Base-by-base conservation (phyloP, 2,888 invertebrate genomes). In the Oxyteleia sp. region DNA sequence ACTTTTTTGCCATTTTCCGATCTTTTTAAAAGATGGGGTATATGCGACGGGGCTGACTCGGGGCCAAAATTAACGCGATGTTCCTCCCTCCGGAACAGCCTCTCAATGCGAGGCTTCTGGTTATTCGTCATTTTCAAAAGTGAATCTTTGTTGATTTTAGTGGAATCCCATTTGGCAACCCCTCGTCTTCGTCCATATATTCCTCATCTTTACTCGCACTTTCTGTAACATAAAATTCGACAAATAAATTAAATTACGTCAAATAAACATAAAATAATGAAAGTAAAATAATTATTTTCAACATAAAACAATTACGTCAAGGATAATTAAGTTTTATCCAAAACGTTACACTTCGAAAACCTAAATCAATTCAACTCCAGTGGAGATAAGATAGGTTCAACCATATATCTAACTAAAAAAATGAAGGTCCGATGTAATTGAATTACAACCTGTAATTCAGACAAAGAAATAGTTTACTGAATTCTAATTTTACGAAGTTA, bases 1-100 rank as follows among this genome's bases (percentile, higher is more conserved):
- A 96, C 96, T 94, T 96, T 96, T 93, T 96, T 96, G 94, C 96
- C 96, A 89, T 94, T 92, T 85, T 94, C 94, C 87, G 96, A 95
- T 93, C 95, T 96, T 93, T 96, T 96, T 88, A 95, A 94, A 43
- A 94, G 93, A 89, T 92, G 93, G 91, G 95, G 72, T 76, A 11
- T 75, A 72, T 59, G 85, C 43, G 92, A 92, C 59, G 93, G 93
- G 88, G 95, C 95, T 93, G 96, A 95, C 93, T 96, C 96, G 75
- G 94, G 94, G 88, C 94, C 93, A 81, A 93, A 92, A 78, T 89
- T 92, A 55, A 92, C 90, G 26, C 91, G 92, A 15, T 91, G 90
- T n/a, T 89, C 88, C 64, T 79, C 85, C 47, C 85, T 80, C 32
- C 88, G 87, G 15, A 86, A 86, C 66, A 87, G 87, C 55, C 86